Evolutionary conservation across 2,113 vertebrate species (phyloP).

Genomic region (Poeciliopsis retropinna): DNA sequence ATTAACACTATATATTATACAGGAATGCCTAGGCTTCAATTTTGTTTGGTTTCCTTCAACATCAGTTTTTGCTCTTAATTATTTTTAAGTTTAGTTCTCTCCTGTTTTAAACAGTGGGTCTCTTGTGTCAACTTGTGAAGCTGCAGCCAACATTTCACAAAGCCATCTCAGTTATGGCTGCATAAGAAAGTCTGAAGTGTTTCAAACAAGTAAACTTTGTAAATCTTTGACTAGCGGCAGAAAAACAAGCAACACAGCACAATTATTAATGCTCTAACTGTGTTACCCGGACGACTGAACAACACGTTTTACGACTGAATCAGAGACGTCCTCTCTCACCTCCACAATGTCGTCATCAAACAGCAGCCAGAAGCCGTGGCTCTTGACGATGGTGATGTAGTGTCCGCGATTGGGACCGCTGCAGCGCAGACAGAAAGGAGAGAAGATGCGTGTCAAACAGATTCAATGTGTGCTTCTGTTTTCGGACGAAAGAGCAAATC

Average conservation of each 20-base stretch:
- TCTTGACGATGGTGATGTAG: conserved; percentile 95
- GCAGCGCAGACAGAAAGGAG: conserved; percentile 1
- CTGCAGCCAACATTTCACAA: no score
- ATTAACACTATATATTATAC: neutral
- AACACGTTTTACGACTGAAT: no score
- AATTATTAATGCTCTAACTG: no score
- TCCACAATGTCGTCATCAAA: conserved; percentile 94
- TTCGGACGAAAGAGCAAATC: neutral
- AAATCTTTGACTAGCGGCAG: no score
- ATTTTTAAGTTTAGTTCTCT: neutral
- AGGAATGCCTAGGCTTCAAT: neutral
- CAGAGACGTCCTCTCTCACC: conserved; percentile 67
- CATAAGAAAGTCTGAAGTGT: no score
- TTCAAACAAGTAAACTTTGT: no score
- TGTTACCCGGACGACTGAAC: no score
- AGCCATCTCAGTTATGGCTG: no score
- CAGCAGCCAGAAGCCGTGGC: conserved; percentile 92
- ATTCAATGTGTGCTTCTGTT: neutral
- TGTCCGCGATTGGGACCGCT: conserved; percentile 93
- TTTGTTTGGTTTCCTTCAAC: neutral
- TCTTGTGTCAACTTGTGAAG: no score
- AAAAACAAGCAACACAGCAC: no score
- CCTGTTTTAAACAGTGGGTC: neutral
- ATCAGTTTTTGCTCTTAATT: neutral
- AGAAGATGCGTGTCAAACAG: neutral